Percentiles rank a stretch among this genome's conserved stretches.
phyloP scores from a whole-genome alignment of 2,797 vertebrate species.

The Phoebastria nigripes region DNA sequence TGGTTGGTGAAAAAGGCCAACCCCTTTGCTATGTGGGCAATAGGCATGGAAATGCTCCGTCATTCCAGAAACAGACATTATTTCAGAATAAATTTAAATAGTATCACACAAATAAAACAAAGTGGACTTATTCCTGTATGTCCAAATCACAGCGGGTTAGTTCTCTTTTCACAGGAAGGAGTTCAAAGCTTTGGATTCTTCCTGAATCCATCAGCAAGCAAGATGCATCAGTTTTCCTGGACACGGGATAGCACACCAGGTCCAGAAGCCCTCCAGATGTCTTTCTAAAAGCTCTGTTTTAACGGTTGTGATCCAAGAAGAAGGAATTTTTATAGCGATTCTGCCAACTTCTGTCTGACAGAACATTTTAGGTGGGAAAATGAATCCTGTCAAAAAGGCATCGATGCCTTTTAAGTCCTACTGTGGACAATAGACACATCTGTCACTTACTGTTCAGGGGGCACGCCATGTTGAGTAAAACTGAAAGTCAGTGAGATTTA shows the following conservation, averaged over 20 bases:
- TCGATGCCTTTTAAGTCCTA: conserved; percentile 48
- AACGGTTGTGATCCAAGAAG: not conserved
- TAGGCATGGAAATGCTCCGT: not conserved
- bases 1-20: not conserved
- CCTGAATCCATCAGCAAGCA: not conserved
- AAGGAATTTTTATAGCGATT: not conserved
- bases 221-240: not conserved
- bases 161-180: not conserved
- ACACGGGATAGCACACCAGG: not conserved
- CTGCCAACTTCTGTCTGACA: conserved; percentile 21
- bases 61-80: not conserved
- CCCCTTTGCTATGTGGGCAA: not conserved
- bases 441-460: conserved; percentile 28
- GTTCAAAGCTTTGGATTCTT: not conserved
- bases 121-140: not conserved
- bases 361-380: conserved; percentile 41
- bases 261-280: not conserved
- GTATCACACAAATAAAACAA: not conserved
- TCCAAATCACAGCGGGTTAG: not conserved
- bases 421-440: conserved; percentile 50
- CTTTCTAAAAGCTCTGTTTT: conserved; percentile 16
- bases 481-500: conserved; percentile 46
- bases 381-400: conserved; percentile 54
- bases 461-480: conserved; percentile 19
- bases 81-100: not conserved